phyloP scores from a whole-genome alignment of 2,888 invertebrate species.

The Rhagium mordax region DNA sequence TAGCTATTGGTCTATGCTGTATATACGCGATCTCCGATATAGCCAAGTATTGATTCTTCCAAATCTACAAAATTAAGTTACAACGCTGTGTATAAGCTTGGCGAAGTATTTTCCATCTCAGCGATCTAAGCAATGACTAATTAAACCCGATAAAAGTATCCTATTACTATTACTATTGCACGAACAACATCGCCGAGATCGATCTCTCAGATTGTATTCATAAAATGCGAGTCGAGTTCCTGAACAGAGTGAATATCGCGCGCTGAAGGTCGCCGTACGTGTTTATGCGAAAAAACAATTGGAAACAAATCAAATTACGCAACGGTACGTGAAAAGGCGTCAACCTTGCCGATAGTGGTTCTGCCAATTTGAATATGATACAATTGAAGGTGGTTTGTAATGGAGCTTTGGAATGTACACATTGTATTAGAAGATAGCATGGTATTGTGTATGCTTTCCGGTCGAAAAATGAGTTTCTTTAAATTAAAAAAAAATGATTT shows the following conservation, averaged over 20 bases:
- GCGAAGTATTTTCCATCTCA: too few species aligned
- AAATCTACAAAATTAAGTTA: too few species aligned
- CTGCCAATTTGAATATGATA: constrained; percentile 16
- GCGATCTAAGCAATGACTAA: too few species aligned
- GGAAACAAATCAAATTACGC: constrained; percentile 13
- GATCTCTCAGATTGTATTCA: constrained; percentile 14
- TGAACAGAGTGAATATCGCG: constrained; percentile 8
- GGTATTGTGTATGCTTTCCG: background rate
- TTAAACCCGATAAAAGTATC: too few species aligned
- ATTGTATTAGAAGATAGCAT: background rate
- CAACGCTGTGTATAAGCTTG: too few species aligned
- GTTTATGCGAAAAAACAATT: constrained; percentile 3
- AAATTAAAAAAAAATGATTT: too few species aligned
- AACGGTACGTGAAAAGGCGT: constrained; percentile 19
- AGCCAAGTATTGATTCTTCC: too few species aligned
- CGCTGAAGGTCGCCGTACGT: constrained; percentile 24
- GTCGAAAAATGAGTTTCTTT: background rate
- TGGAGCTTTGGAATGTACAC: background rate
- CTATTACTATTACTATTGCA: background rate
- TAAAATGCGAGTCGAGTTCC: constrained; percentile 13
- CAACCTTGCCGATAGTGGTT: constrained; percentile 16
- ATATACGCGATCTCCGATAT: too few species aligned
- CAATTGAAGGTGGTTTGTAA: background rate
- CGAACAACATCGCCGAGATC: constrained; percentile 13
- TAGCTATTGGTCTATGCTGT: too few species aligned